Evolutionary conservation across 2,797 vertebrate species (phyloP).

Genomic region (Benthosema pterotum): DNA sequence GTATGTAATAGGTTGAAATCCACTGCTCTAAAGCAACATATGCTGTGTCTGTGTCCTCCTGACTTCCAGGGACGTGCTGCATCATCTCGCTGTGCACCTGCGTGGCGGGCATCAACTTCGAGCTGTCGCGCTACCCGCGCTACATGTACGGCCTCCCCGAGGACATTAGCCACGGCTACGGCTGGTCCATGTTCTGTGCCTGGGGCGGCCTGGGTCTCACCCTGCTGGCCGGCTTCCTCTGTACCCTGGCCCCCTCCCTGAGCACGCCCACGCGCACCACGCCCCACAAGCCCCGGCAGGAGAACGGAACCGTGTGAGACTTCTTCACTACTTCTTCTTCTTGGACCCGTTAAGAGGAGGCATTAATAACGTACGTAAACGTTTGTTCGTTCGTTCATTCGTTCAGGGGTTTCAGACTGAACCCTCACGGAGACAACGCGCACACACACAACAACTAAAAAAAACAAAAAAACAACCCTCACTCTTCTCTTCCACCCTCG

Average conservation of each 20-base stretch:
- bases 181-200: conserved; percentile 98
- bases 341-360: conserved; percentile 25
- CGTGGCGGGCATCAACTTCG: conserved; percentile 94
- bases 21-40: conserved; percentile 12
- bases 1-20: no score
- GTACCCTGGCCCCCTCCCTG: conserved; percentile 91
- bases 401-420: conserved; percentile 45
- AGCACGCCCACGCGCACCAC: conserved; percentile 87
- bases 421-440: conserved; percentile 60
- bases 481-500: conserved; percentile 66
- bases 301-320: conserved; percentile 95
- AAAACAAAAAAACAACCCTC: no score
- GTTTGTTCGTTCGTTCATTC: neutral
- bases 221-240: conserved; percentile 92
- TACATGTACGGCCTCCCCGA: conserved; percentile 92
- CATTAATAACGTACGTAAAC: no score
- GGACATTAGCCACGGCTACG: conserved; percentile 96
- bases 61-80: conserved; percentile 89
- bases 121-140: conserved; percentile 92
- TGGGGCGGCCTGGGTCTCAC: conserved; percentile 95
- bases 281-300: conserved; percentile 90
- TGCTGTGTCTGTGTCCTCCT: conserved; percentile 44
- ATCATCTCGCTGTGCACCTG: conserved; percentile 96
- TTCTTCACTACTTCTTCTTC: no score
- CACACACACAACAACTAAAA: no score